These are phyloP conservation scores for Elgaria multicarinata DNA, from an alignment of 2,113 vertebrate species.

Conservation along the genomic window DNA sequence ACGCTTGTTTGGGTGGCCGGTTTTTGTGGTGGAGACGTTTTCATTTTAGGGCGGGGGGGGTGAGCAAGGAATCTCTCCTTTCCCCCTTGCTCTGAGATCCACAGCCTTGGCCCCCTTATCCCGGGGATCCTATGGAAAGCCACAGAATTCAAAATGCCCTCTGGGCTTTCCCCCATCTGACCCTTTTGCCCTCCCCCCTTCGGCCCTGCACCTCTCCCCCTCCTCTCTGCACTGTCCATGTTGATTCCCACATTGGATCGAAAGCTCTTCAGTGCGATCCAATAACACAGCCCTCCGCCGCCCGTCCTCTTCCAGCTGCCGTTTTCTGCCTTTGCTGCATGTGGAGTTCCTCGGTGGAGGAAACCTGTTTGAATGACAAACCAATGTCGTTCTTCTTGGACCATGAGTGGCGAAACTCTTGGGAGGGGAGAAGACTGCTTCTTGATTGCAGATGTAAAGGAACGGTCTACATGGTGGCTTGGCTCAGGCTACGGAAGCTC, in stretches of 20 bases:
- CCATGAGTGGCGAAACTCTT: conserved; percentile 3
- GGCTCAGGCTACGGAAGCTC: not conserved
- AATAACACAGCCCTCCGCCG: not conserved
- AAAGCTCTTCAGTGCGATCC: not conserved
- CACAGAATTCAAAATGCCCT: not conserved
- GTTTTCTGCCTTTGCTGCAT: conserved; percentile 35
- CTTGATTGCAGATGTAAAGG: not conserved
- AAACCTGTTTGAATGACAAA: not conserved
- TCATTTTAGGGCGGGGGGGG: not conserved
- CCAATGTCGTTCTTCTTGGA: not conserved
- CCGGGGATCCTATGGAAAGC: not conserved
- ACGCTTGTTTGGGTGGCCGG: not conserved
- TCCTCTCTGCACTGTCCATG: not conserved
- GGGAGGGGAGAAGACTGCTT: not conserved
- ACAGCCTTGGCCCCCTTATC: not conserved
- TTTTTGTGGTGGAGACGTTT: not conserved
- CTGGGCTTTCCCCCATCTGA: not conserved
- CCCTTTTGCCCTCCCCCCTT: not conserved
- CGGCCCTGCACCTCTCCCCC: not conserved
- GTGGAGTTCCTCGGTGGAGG: not conserved
- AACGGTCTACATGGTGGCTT: not conserved
- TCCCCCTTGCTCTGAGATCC: not conserved
- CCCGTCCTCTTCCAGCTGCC: not conserved
- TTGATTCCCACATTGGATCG: not conserved
- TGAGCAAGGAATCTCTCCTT: not conserved